Evolutionary conservation across 2,797 vertebrate genomes (phyloP), one percentile per base, ranked within the genome.

Genomic region (Hozukius guyotensis): DNA sequence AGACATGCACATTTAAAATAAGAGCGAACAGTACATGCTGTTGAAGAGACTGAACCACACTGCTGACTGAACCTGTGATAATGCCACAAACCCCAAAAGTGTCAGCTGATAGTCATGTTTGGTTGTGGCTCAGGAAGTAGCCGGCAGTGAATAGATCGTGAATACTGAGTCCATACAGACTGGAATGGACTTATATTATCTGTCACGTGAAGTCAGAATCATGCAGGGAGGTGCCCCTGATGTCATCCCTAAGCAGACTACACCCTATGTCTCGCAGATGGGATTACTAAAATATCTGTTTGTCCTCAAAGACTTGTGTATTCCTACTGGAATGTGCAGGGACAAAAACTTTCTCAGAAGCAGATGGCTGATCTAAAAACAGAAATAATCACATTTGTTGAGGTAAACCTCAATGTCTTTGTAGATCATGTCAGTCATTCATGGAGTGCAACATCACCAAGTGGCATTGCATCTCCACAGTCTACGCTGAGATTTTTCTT

Each of bases 101-200:
- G 78, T 92, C 90, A 88, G 88, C 85, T 87, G 73, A 90, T 32
- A 67, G 77, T 80, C 81, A 80, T 81, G 63, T 82, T 77, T 52
- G 42, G 14, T 22, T 75, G 36, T 31, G 34, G 27, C 32, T 66
- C 53, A 72, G 68, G 49, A 60, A 61, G 69, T 24, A 61, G 65
- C 53, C 13, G 6, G 24, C 73, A 62, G 77, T 71, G 69, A 9
- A 29, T 9, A 60, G 27, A 74, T 0, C 1, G 8, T 60, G 71
- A 78, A 73, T 16, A 36, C 67, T 29, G 5, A 66, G 74, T 59
- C 55, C 59, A 11, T 29, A 29, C 31, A 25, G 55, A 16, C 27
- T 53, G 24, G 36, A 65, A n/a, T 46, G 24, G 12, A 57, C 16
- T 12, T 74, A 29, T 18, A 22, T 11, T 14, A 56, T 76, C 53